Conservation (phyloP, 2,113 vertebrate genomes). For the Hepsetus odoe region DNA sequence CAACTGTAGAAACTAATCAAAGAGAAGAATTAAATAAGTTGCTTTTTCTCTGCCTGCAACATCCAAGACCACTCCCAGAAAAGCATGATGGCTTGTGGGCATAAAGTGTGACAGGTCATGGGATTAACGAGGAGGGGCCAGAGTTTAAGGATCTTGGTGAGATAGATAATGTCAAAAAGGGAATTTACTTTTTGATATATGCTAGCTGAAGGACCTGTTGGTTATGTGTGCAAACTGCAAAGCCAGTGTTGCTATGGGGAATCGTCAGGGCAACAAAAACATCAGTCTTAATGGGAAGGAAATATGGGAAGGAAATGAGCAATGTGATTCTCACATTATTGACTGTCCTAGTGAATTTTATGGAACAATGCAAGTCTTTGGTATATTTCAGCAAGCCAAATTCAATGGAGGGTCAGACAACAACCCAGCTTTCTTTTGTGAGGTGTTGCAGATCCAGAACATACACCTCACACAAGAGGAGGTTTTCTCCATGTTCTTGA, state of each 20-base stretch:
- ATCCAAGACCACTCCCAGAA: constrained; percentile 77
- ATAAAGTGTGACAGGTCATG: constrained; percentile 71
- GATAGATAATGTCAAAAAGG: constrained; percentile 63
- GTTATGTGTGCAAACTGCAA: constrained; percentile 61
- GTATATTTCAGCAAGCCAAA: too few relatives aligned
- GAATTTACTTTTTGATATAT: constrained; percentile 74
- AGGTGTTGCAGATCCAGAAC: background rate
- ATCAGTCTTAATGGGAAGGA: constrained; percentile 63
- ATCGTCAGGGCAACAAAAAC: constrained; percentile 65
- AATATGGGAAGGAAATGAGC: background rate
- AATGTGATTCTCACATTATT: background rate
- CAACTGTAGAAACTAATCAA: constrained; percentile 78
- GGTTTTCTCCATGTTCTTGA: constrained; percentile 36
- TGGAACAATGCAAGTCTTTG: too few relatives aligned
- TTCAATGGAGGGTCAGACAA: background rate
- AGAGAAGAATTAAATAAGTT: constrained; percentile 80
- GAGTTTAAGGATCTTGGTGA: constrained; percentile 61
- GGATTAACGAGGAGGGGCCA: constrained; percentile 72
- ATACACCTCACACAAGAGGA: background rate
- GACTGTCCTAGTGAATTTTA: background rate
- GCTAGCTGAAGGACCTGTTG: constrained; percentile 69
- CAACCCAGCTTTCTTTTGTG: too few relatives aligned
- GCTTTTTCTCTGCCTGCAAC: constrained; percentile 73
- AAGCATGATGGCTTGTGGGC: constrained; percentile 69
- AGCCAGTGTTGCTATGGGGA: constrained; percentile 73